Base-by-base conservation (phyloP, 2,888 invertebrate genomes). In the Blomia tropicalis region DNA sequence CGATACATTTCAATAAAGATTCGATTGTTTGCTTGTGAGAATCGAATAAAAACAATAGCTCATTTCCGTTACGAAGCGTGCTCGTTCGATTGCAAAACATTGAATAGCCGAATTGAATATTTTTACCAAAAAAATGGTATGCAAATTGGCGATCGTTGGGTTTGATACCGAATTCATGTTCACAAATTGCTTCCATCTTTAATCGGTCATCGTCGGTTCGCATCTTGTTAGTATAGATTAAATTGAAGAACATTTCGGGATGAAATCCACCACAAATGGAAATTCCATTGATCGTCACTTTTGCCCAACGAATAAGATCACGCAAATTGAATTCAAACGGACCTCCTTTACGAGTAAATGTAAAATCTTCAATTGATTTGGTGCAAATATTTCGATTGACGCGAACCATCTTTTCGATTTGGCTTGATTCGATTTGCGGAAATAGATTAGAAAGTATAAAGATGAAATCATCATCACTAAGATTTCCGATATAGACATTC, bases 281-380 rank as follows among this genome's bases (percentile, higher is more conserved):
- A 4, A 53, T 25, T 4, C 32, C 31, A 11, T 59, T 43, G 27
- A 25, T 31, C 5, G 54, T 77, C 0, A 84, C 80, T 69, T 91
- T 84, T 71, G 89, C 89, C 93, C 93, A 96, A 68, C 96, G 81
- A 64, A 85, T 82, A 68, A 98, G 79, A 72, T 99, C 98, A 69
- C 98, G 80, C 54, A 99, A 77, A 76, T 99, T 99, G 77, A 95
- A 89, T 75, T 98, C 96, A 85, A 89, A 96, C 0, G 95, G 95
- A 0, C 86, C 82, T 0, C 95, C 93, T 70, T 77, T 80, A 68
- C 82, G 81, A 0, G 85, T 92, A 44, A 67, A 65, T 44, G 41
- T 54, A 1, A 56, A 61, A 17, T n/a, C 7, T 4, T 65, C 47
- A 7, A 62, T 36, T 19, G 53, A 47, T 62, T 59, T 31, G n/a